Evolutionary conservation across 2,113 vertebrate genomes (phyloP).

Genomic region (Silurus meridionalis): DNA sequence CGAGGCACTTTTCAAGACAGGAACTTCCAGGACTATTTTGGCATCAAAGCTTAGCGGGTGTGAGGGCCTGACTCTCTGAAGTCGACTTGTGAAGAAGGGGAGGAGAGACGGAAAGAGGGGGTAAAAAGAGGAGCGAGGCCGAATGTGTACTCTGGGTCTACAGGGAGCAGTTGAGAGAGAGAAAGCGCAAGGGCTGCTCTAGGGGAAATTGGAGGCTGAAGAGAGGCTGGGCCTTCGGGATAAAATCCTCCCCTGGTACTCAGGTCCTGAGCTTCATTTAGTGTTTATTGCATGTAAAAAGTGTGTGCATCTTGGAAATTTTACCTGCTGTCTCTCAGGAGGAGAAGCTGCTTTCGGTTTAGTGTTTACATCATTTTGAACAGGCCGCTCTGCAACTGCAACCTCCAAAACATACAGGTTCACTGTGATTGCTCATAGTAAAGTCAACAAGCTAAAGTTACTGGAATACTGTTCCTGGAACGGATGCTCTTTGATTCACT

Average conservation of each 20-base stretch:
- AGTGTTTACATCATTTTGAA: constrained; percentile 5
- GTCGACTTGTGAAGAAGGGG: constrained; percentile 73
- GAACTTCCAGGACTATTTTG: constrained; percentile 77
- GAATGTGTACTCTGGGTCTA: constrained; percentile 46
- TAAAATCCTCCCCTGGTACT: constrained; percentile 50
- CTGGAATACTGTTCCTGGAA: background rate
- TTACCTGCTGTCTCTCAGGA: background rate
- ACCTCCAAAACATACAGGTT: constrained; percentile 1
- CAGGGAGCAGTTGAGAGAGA: constrained; percentile 49
- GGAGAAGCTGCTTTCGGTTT: background rate
- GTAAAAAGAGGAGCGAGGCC: constrained; percentile 36
- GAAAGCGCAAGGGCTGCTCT: constrained; percentile 42
- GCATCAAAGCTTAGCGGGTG: constrained; percentile 76
- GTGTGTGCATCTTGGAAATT: background rate
- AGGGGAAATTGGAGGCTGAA: constrained; percentile 22
- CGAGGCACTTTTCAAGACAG: constrained; percentile 73
- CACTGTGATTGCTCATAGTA: constrained; percentile 4
- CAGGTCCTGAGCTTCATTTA: constrained; percentile 25
- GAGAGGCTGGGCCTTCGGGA: constrained; percentile 31
- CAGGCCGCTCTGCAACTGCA: background rate
- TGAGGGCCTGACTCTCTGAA: constrained; percentile 76
- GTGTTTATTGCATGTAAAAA: constrained; percentile 17
- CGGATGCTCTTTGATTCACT: background rate
- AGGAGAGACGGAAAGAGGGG: constrained; percentile 54
- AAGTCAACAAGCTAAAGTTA: constrained; percentile 9